phyloP scores from a whole-genome alignment of 2,113 vertebrate species.

The Microcebus murinus region DNA sequence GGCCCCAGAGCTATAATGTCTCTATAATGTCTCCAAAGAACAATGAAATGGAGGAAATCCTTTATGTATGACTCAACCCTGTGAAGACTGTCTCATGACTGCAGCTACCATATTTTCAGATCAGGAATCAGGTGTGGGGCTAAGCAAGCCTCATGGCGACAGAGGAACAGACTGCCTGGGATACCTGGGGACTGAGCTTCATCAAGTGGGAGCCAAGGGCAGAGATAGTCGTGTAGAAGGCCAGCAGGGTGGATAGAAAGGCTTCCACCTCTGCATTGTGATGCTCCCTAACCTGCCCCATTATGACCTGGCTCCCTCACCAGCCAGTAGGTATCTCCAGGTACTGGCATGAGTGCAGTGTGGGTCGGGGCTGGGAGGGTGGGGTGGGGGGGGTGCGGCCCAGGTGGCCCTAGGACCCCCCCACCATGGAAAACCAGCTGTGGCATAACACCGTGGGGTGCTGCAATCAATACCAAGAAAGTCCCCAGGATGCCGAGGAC shows the following conservation, averaged over 20 bases:
- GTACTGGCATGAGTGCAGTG: slow-evolving; percentile 20
- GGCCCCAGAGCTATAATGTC: not conserved
- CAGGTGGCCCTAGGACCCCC: slow-evolving; percentile 66
- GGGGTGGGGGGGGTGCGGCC: slow-evolving; percentile 10
- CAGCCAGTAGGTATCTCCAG: not conserved
- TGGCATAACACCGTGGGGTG: slow-evolving; percentile 15
- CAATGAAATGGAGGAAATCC: not conserved
- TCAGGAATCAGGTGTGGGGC: not conserved
- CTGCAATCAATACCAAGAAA: slow-evolving; percentile 55
- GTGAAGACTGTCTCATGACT: not conserved
- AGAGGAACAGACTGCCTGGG: not conserved
- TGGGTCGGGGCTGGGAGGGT: slow-evolving; percentile 27
- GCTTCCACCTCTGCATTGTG: slow-evolving; percentile 51
- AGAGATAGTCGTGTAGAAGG: not conserved
- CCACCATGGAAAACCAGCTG: slow-evolving; percentile 70
- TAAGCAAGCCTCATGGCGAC: not conserved
- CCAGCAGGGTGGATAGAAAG: not conserved
- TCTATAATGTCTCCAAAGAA: not conserved
- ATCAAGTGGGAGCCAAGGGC: not conserved
- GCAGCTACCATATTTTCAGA: not conserved
- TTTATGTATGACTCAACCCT: not conserved
- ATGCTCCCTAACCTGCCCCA: slow-evolving; percentile 31
- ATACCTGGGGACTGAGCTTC: not conserved
- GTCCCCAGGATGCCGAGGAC: slow-evolving; percentile 44
- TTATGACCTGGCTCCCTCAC: slow-evolving; percentile 61